Evolutionary conservation across 2,113 vertebrate species (phyloP).

Genomic region (Globicephala melas): DNA sequence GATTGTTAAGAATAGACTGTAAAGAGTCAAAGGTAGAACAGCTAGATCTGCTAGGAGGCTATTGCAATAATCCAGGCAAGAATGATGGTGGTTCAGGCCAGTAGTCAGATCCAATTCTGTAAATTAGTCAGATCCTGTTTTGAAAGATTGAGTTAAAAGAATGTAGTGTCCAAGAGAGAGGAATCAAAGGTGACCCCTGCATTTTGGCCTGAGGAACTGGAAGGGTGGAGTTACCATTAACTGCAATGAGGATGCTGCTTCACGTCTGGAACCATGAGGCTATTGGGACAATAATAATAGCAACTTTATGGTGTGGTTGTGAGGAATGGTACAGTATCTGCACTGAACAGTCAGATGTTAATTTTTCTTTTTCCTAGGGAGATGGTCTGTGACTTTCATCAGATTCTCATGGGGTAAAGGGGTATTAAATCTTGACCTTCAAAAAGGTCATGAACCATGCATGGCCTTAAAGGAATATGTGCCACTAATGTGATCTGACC

Average conservation of each 20-base stretch:
- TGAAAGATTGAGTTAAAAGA: neutral
- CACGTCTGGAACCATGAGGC: neutral
- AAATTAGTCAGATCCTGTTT: neutral
- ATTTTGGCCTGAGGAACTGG: neutral
- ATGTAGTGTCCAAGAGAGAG: neutral
- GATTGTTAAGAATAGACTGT: neutral
- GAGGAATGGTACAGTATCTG: neutral
- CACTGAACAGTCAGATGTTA: neutral
- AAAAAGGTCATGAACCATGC: neutral
- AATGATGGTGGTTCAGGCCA: neutral
- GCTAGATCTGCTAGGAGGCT: neutral
- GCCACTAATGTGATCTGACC: neutral
- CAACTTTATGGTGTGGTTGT: neutral
- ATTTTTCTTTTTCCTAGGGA: neutral
- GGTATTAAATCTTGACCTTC: neutral
- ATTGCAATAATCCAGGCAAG: neutral
- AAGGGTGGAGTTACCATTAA: neutral
- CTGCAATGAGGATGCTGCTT: neutral
- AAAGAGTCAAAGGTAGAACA: neutral
- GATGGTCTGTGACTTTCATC: neutral
- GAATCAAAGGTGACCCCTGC: neutral
- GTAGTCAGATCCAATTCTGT: neutral
- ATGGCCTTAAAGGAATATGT: constrained; percentile 3
- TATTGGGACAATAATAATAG: neutral
- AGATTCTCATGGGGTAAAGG: neutral